Evolutionary conservation across 2,797 vertebrate species (phyloP).

Genomic region (Cyprinella venusta): DNA sequence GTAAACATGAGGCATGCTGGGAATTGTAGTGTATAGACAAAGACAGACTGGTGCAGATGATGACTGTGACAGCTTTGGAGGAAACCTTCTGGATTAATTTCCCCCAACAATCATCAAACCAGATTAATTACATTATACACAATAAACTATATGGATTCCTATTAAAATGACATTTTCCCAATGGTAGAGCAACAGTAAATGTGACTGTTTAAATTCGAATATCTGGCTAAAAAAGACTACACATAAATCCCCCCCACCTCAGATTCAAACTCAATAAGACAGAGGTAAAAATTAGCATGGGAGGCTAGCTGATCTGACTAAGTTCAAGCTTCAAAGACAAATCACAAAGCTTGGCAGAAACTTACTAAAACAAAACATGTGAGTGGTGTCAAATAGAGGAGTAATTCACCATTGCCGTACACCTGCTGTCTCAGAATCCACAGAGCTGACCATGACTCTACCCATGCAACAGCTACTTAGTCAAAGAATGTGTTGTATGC

Average conservation of each 20-base stretch:
- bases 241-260: neutral
- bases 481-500: constrained; percentile 49
- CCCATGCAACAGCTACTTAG: constrained; percentile 48
- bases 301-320: neutral
- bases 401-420: constrained; percentile 58
- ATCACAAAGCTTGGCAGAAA: constrained; percentile 35
- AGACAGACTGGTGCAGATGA: too few species aligned
- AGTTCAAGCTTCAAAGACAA: constrained; percentile 23
- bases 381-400: constrained; percentile 39
- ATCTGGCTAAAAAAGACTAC: neutral
- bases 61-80: too few species aligned
- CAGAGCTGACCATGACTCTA: constrained; percentile 53
- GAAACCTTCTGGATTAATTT: neutral
- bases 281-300: neutral
- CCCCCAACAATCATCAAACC: neutral
- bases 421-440: constrained; percentile 56
- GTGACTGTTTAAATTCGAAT: too few species aligned
- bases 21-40: too few species aligned
- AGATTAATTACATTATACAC: neutral
- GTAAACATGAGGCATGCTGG: too few species aligned
- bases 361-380: constrained; percentile 43
- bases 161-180: neutral
- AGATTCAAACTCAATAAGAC: constrained; percentile 1
- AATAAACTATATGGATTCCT: neutral
- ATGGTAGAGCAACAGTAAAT: neutral